Evolutionary conservation across 2,888 invertebrate species (phyloP).

Genomic region (Flexamia atlantica): DNA sequence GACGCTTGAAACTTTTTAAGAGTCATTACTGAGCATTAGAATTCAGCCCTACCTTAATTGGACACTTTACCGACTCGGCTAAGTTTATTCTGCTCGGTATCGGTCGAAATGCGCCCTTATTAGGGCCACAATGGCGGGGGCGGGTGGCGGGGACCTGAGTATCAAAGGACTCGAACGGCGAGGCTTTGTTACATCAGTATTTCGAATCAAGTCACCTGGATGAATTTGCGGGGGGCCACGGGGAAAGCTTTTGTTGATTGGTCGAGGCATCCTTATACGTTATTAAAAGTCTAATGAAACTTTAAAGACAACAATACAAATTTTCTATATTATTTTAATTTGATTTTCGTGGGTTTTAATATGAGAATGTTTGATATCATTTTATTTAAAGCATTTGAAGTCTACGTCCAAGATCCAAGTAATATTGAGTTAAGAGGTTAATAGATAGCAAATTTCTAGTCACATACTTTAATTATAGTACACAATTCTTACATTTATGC

Average conservation of each 20-base stretch:
- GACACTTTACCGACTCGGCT: constrained; percentile 7
- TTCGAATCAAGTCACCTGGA: not conserved
- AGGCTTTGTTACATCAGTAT: not conserved
- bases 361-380: no score
- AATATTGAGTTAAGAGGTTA: no score
- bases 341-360: no score
- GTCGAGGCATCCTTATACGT: not conserved
- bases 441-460: no score
- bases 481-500: no score
- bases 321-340: no score
- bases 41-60: constrained; percentile 47
- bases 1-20: constrained; percentile 42
- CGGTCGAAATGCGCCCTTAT: constrained; percentile 27
- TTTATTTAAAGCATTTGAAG: no score
- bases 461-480: no score
- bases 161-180: not conserved
- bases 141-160: not conserved
- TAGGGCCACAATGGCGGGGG: constrained; percentile 26
- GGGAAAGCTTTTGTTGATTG: not conserved
- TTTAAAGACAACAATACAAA: no score
- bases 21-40: constrained; percentile 43
- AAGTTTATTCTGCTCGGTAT: constrained; percentile 29
- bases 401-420: no score
- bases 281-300: not conserved
- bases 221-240: not conserved